phyloP scores from a whole-genome alignment of 2,797 vertebrate genomes.

The Pantherophis alleghaniensis region DNA sequence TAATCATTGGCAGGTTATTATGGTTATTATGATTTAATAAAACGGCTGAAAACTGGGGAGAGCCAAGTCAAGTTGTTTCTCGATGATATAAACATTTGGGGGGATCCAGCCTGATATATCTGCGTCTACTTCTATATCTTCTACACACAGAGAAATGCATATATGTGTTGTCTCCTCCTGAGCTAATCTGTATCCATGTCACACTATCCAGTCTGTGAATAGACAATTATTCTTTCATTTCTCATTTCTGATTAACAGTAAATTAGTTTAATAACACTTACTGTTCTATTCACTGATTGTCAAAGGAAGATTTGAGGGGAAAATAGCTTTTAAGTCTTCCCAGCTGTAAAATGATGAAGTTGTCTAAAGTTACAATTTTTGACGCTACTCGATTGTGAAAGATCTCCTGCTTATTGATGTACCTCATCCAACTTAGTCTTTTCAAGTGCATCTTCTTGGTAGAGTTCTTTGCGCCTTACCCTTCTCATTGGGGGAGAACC shows the following conservation, averaged over 20 bases:
- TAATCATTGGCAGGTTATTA: background rate
- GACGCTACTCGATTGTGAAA: conserved; percentile 56
- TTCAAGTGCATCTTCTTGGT: background rate
- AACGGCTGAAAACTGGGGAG: conserved; percentile 34
- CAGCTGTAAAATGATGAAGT: conserved; percentile 65
- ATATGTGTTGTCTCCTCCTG: conserved; percentile 19
- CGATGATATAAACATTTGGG: conserved; percentile 29
- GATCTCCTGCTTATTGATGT: conserved; percentile 32
- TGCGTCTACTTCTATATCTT: background rate
- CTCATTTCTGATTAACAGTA: conserved; percentile 74
- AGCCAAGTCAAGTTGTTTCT: conserved; percentile 36
- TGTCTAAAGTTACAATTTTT: conserved; percentile 63
- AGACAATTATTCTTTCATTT: conserved; percentile 74
- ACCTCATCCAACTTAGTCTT: background rate
- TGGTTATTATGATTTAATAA: background rate
- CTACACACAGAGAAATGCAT: background rate
- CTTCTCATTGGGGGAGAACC: background rate
- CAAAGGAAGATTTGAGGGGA: conserved; percentile 67
- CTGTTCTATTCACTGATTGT: conserved; percentile 70
- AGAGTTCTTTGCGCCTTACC: background rate
- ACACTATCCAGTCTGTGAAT: conserved; percentile 65
- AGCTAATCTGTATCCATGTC: conserved; percentile 59
- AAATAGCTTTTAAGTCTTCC: conserved; percentile 69
- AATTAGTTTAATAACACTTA: conserved; percentile 75
- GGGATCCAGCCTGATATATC: conserved; percentile 29